Base-by-base conservation (phyloP, 35 echinoderm and acorn worm genomes). In the Apostichopus parvimensis region DNA sequence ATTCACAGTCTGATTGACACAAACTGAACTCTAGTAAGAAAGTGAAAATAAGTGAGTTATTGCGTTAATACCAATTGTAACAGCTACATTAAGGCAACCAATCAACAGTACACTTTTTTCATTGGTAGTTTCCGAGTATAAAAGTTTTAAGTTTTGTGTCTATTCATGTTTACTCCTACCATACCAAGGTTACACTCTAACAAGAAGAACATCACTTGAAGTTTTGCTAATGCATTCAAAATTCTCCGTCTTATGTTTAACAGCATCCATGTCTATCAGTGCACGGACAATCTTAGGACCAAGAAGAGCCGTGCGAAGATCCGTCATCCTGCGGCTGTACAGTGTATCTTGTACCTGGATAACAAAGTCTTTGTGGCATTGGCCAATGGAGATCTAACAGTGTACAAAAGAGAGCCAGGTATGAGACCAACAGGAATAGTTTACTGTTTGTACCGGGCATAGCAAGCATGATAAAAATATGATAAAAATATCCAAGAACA, bases 341-440 rank as follows among this genome's bases (percentile, higher is more conserved):
- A 96, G 76, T 94, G 95, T 88, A 94, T 96, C 73, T 56, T 99
- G 53, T 96, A 99, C 89, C 77, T 96, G 52, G 97, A 99, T 66
- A 99, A 99, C 79, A 99, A 94, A 88, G 97, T 99, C 9, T 99
- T 99, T 94, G 93, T 96, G 45, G 95, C 97, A 77, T 79, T 99
- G 58, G 95, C 97, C 57, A 99, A 99, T 90, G 97, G 97, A 13
- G 97, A 99, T 56, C 93, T 99, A 12, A 95, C 95, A 61, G 95
- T 98, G 22, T 99, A 99, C 84, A 94, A 94, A 68, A 94, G 97
- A 90, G 94, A 99, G 14, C 77, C 91, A 93, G 97, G 97, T 99
- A 91, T 34, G 88, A 75, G 34, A 45, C 34, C 34, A 45, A 45
- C 34, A 45, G 34, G 34, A 45, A 45, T 45, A 45, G 34, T 45